Conservation (phyloP, 2,888 invertebrate species). For the Epsilonema sp. region DNA sequence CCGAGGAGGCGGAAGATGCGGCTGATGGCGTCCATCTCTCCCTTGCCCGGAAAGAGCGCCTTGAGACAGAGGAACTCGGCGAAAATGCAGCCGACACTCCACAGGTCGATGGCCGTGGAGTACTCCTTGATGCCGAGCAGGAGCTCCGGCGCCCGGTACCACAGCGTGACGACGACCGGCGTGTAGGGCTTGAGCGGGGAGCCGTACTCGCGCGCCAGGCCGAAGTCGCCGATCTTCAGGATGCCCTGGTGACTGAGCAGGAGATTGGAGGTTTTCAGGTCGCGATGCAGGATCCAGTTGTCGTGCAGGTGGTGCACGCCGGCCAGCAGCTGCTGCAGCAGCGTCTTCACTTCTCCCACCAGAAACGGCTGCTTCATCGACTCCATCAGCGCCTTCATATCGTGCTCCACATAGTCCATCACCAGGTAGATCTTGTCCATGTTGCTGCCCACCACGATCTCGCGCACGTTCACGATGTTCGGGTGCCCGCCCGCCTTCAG, state of each 20-base stretch:
- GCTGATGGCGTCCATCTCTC: conserved; percentile 83
- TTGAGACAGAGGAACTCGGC: conserved; percentile 85
- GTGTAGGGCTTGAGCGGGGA: conserved; percentile 90
- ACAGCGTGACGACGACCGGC: conserved; percentile 85
- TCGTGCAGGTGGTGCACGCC: conserved; percentile 93
- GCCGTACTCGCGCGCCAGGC: conserved; percentile 89
- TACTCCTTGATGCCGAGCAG: conserved; percentile 71
- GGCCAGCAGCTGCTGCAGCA: conserved; percentile 66
- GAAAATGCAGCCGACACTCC: conserved; percentile 93
- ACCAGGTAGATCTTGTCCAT: conserved; percentile 79
- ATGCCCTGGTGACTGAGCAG: conserved; percentile 68
- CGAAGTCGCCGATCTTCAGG: conserved; percentile 60
- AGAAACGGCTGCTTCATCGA: conserved; percentile 54
- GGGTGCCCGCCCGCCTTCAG: conserved; percentile 73
- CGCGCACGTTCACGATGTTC: conserved; percentile 83
- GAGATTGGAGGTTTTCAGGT: conserved; percentile 91
- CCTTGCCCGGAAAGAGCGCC: conserved; percentile 84
- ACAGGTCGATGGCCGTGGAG: conserved; percentile 87
- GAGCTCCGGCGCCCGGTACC: conserved; percentile 93
- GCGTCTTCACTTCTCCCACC: conserved; percentile 72
- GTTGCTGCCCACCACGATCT: conserved; percentile 95
- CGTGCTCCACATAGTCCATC: conserved; percentile 99
- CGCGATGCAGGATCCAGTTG: conserved; percentile 96
- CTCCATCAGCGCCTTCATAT: conserved; percentile 91
- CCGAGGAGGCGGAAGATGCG: conserved; percentile 79